Base-by-base conservation (phyloP, 2,113 vertebrate species). In the Lipotes vexillifer region DNA sequence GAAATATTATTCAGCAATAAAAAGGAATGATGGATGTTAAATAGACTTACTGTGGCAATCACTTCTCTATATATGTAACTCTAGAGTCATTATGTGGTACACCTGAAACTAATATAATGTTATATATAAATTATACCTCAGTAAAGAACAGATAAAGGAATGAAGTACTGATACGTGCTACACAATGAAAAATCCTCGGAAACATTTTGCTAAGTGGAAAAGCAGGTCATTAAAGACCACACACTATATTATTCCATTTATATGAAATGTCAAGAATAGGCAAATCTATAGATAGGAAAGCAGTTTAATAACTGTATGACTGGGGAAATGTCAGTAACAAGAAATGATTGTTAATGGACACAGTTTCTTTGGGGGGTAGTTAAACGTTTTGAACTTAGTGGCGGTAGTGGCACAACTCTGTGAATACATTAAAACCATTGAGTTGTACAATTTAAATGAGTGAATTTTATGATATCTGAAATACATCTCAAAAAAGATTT, bases 291-390 rank as follows among this genome's bases (percentile, higher is more conserved):
- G 78, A 31, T 11, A 33, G 5, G 21, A 65, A 75, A 23, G 29
- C 14, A 63, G 14, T 46, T 44, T 6, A 18, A 7, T 57, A 33
- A 78, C 6, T 33, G 15, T 5, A 2, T 41, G 52, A 27, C 7
- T 5, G 17, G 4, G 7, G 2, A 21, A n/a, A 23, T 2, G 15
- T 10, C 1, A 1, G 6, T 20, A 52, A 38, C 20, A 69, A 12
- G 4, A 9, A 52, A 10, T 25, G 55, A 57, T 3, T 59, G 17
- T 46, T 61, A 65, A 38, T 1, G 59, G 14, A 17, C 49, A 41
- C 1, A 27, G 3, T 25, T 93, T 80, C 18, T 71, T 65, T 36
- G 2, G 1, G 18, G 46, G 9, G 20, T 36, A n/a, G 69, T 63
- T 80, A 27, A 55, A 41, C 38, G 33, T 74, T 80, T 8, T 75